phyloP scores from a whole-genome alignment of 1,140 invertebrate genomes.

The Drosophila sp. region DNA sequence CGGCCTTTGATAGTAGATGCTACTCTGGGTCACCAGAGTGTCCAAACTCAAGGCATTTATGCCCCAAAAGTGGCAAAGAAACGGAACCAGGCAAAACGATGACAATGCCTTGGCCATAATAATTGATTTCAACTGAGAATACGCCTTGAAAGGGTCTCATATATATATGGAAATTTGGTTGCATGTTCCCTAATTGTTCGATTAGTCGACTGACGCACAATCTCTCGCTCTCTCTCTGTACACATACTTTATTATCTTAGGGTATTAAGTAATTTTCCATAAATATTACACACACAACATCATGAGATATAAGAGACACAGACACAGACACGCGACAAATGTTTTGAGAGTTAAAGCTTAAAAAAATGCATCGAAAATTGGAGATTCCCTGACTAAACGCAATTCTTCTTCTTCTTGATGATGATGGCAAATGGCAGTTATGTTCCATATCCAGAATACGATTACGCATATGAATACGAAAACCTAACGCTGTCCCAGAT shows the following conservation, averaged over 20 bases:
- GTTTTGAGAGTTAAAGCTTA: constrained; percentile 28
- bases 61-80: constrained; percentile 46
- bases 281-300: constrained; percentile 55
- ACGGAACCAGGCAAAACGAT: constrained; percentile 31
- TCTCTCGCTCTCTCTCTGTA: constrained; percentile 19
- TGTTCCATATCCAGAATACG: background rate
- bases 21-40: constrained; percentile 44
- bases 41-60: constrained; percentile 45
- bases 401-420: constrained; percentile 18
- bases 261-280: constrained; percentile 70
- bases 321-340: constrained; percentile 1
- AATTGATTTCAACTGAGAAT: background rate
- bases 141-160: background rate
- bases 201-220: constrained; percentile 52
- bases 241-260: constrained; percentile 62
- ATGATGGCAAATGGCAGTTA: constrained; percentile 47
- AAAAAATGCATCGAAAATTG: constrained; percentile 30
- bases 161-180: constrained; percentile 34
- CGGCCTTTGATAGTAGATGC: constrained; percentile 63
- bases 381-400: constrained; percentile 5
- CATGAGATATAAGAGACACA: constrained; percentile 25
- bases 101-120: constrained; percentile 42
- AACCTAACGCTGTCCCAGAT: constrained; percentile 32
- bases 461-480: too few species aligned
- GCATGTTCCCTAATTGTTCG: constrained; percentile 45